These are phyloP conservation scores for Halotydeus destructor DNA, from an alignment of 1,140 invertebrate genomes.

Conservation along the genomic window DNA sequence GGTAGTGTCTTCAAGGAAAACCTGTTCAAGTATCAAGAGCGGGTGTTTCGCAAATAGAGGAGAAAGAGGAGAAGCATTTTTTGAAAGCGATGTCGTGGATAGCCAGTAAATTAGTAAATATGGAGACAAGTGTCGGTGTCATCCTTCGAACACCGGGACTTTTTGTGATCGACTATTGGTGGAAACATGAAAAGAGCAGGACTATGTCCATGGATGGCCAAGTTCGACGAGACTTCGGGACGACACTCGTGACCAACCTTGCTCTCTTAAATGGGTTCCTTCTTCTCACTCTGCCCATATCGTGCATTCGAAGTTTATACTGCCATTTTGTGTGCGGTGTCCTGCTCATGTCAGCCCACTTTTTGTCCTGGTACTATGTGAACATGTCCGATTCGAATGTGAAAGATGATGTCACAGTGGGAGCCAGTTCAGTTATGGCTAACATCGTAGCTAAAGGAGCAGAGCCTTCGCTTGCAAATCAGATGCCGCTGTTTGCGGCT, in stretches of 20 bases:
- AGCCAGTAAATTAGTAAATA: too few species aligned
- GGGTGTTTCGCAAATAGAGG: too few species aligned
- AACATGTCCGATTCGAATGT: conserved; percentile 17
- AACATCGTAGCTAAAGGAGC: too few species aligned
- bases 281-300: conserved; percentile 30
- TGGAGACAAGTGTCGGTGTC: conserved; percentile 25
- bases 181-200: conserved; percentile 24
- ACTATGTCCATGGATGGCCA: conserved; percentile 23
- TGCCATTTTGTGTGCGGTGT: conserved; percentile 29
- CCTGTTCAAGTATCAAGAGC: too few species aligned
- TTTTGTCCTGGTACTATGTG: conserved; percentile 29
- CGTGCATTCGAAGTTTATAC: conserved; percentile 30
- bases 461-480: conserved; percentile 16
- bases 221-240: conserved; percentile 20
- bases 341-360: conserved; percentile 25
- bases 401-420: too few species aligned
- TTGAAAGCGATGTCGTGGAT: too few species aligned
- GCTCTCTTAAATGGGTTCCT: conserved; percentile 29
- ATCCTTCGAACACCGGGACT: conserved; percentile 30
- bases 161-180: conserved; percentile 32
- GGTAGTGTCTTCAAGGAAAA: too few species aligned
- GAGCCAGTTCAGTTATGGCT: too few species aligned
- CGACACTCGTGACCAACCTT: conserved; percentile 20
- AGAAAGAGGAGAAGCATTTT: too few species aligned
- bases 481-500: conserved; percentile 24